Percentiles rank a stretch among this genome's conserved stretches.
Evolutionary conservation across 2,888 invertebrate genomes (phyloP).

Genomic region (Steinernema scapterisci): DNA sequence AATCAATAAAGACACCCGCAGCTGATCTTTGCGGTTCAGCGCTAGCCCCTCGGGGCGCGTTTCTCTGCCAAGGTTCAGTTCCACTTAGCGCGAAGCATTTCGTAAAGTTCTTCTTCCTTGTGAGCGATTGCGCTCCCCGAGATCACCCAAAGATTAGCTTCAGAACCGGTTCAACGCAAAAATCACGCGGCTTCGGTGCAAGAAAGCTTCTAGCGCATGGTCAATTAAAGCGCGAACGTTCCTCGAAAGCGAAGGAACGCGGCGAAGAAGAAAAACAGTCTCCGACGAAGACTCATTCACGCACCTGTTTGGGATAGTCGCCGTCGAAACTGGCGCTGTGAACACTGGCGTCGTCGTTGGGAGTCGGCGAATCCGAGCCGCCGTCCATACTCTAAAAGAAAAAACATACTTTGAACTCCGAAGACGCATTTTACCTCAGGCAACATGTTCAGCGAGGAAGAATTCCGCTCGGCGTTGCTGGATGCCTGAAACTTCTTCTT

Average conservation of each 20-base stretch:
- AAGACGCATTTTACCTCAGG: background rate
- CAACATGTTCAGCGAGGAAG: slow-evolving; percentile 18
- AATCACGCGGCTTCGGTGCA: slow-evolving; percentile 6
- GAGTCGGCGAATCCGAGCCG: slow-evolving; percentile 63
- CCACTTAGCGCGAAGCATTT: too few species aligned
- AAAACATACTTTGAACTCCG: background rate
- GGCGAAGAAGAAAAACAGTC: background rate
- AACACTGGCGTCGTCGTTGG: slow-evolving; percentile 61
- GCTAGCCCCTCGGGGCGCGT: too few species aligned
- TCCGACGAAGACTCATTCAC: background rate
- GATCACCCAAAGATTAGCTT: too few species aligned
- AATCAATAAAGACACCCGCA: too few species aligned
- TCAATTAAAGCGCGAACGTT: slow-evolving; percentile 27
- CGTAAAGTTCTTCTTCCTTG: too few species aligned
- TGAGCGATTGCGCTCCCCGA: too few species aligned
- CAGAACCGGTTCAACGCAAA: slow-evolving; percentile 5
- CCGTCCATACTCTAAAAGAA: slow-evolving; percentile 55
- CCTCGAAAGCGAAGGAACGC: background rate
- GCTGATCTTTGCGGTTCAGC: too few species aligned
- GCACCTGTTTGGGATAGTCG: slow-evolving; percentile 27
- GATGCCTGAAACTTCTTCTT: slow-evolving; percentile 77
- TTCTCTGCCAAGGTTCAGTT: too few species aligned
- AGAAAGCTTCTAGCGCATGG: slow-evolving; percentile 9
- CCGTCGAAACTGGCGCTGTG: slow-evolving; percentile 57
- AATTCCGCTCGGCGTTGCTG: slow-evolving; percentile 69